Evolutionary conservation across 2,888 invertebrate species (phyloP), one percentile per base, ranked within the genome.

Genomic region (Drosophila nigritarsus): DNA sequence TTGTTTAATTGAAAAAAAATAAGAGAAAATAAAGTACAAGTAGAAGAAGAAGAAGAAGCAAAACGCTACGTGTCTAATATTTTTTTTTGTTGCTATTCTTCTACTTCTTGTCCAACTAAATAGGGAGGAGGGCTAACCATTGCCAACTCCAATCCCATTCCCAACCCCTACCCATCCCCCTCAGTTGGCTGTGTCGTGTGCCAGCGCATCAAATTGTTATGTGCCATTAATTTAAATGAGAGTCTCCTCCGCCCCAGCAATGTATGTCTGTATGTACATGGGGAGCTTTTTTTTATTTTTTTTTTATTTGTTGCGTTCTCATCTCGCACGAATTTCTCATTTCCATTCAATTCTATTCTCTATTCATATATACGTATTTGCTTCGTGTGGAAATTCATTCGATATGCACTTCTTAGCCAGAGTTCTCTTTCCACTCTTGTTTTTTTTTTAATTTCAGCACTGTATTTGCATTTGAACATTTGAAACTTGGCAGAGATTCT

Each of bases 1-100:
- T 84, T 87, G 87, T 87, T 87, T 89, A 84, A 87, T 87, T 89
- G 85, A 84, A 88, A 86, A 78, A 67, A 61, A 53, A 56, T 56
- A 53, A 59, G 51, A 15, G 55, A 6, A 34, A 48, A 30, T 42
- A 34, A 36, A 45, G 50, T 48, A 65, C 36, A 61, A 53, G 48
- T 36, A 3, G 4, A 42, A 54, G 50, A 24, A 36, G 51, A 51
- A 20, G 20, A 45, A 24, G 15, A 15, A 24, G 45, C 15, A 58
- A 68, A 60, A 32, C 45, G 54, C 58, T 64, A 48, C 65, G 50
- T 66, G 56, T 60, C 15, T 15, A 45, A 45, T 45, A 27, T 36
- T 42, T 45, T 42, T 42, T 32, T 32, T 32, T 32, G 32, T 29
- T 55, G 36, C 18, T 24, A 7, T 45, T 24, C 27, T 38, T 55